phyloP scores from a whole-genome alignment of 2,888 invertebrate species.

The Diarsia mendica region DNA sequence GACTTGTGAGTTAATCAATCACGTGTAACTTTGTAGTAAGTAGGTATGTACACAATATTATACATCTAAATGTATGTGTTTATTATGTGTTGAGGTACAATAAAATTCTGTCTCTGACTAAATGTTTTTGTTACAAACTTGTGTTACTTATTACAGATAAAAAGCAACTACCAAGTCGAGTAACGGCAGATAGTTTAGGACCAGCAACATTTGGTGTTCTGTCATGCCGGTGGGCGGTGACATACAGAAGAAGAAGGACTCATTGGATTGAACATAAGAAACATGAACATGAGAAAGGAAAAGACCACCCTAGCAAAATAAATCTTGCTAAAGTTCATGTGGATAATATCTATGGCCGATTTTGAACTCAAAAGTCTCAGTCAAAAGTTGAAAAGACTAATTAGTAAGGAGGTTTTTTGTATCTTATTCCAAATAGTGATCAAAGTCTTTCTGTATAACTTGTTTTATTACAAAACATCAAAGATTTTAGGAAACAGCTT shows the following conservation, averaged over 20 bases:
- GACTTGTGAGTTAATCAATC: background rate
- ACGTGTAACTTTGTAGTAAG: constrained; percentile 3
- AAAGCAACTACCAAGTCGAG: background rate
- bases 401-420: no score
- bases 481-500: no score
- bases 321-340: background rate
- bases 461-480: no score
- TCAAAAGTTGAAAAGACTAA: no score
- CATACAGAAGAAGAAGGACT: background rate
- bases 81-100: background rate
- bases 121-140: background rate
- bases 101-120: no score
- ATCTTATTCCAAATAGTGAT: no score
- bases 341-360: background rate
- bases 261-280: background rate
- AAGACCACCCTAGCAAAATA: background rate
- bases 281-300: no score
- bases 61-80: background rate
- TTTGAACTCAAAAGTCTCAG: no score
- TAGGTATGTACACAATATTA: background rate
- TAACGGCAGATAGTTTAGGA: no score
- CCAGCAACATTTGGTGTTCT: no score
- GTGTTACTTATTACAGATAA: background rate
- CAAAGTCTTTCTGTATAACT: no score
- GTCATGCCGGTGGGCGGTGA: background rate